These are phyloP conservation scores for Phragmatobia fuliginosa DNA, from an alignment of 2,888 invertebrate genomes.

Conservation along the genomic window DNA sequence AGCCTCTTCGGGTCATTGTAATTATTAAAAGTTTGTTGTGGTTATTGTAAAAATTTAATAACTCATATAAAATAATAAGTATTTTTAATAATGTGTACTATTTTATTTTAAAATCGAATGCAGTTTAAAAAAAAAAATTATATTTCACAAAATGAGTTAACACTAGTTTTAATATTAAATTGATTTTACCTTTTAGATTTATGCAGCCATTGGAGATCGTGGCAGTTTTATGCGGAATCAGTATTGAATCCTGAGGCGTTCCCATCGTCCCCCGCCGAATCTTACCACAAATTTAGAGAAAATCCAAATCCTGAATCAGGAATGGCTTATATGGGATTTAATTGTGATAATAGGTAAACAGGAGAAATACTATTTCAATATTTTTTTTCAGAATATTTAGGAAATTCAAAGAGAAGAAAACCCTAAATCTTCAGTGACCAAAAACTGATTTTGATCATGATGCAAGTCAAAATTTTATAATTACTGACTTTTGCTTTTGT, in stretches of 20 bases:
- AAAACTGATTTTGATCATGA: background rate
- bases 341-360: constrained; percentile 77
- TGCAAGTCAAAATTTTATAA: background rate
- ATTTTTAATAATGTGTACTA: too few species aligned
- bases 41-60: too few species aligned
- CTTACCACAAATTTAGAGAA: constrained; percentile 86
- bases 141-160: background rate
- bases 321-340: constrained; percentile 80
- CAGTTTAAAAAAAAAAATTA: background rate
- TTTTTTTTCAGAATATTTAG: background rate
- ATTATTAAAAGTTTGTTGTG: too few species aligned
- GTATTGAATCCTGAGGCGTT: constrained; percentile 82
- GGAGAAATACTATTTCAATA: background rate
- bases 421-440: background rate
- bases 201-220: constrained; percentile 88
- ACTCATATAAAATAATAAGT: too few species aligned
- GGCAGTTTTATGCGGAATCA: constrained; percentile 88
- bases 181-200: constrained; percentile 71
- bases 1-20: too few species aligned
- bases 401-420: background rate
- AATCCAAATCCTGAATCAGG: constrained; percentile 77
- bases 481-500: too few species aligned
- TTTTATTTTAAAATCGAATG: background rate
- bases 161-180: background rate
- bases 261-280: constrained; percentile 84